Conservation (phyloP, 1,140 invertebrate species). For the Drosophila parabipectinata region DNA sequence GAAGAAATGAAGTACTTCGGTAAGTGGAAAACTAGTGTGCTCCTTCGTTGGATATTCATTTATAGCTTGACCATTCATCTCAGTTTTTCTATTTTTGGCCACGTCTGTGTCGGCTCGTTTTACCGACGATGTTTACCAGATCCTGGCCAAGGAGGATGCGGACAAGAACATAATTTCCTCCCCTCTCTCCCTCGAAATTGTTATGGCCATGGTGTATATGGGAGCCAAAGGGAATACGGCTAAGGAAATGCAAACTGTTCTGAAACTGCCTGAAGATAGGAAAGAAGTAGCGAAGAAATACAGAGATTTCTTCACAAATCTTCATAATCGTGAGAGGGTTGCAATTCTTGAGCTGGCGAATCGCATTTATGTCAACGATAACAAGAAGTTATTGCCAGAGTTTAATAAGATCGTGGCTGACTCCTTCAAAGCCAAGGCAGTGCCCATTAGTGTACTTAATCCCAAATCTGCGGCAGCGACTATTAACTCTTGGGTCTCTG, state of each 20-base stretch:
- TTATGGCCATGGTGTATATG: constrained; percentile 83
- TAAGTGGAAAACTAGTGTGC: no score
- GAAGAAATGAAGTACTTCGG: no score
- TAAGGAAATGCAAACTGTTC: constrained; percentile 84
- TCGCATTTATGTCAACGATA: constrained; percentile 65
- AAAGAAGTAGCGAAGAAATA: constrained; percentile 35
- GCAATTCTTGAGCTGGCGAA: constrained; percentile 57
- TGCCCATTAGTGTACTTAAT: constrained; percentile 75
- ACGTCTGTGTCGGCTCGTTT: no score
- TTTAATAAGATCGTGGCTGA: constrained; percentile 39
- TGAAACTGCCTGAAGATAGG: constrained; percentile 77
- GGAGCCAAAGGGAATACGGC: constrained; percentile 85
- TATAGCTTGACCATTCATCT: constrained; percentile 19
- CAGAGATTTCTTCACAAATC: neutral
- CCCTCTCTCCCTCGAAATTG: no score
- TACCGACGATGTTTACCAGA: no score
- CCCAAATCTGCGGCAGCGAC: constrained; percentile 60
- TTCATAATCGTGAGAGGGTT: constrained; percentile 29
- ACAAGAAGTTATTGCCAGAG: constrained; percentile 29
- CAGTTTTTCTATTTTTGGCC: no score
- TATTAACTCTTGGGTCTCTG: constrained; percentile 87
- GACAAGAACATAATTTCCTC: no score
- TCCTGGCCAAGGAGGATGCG: no score
- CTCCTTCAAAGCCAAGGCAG: no score
- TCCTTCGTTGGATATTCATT: no score